A percentile compares a stretch with the other conserved stretches of the same genome.
Evolutionary conservation across 2,797 vertebrate genomes (phyloP).

Genomic region (Sebastes nivosus): DNA sequence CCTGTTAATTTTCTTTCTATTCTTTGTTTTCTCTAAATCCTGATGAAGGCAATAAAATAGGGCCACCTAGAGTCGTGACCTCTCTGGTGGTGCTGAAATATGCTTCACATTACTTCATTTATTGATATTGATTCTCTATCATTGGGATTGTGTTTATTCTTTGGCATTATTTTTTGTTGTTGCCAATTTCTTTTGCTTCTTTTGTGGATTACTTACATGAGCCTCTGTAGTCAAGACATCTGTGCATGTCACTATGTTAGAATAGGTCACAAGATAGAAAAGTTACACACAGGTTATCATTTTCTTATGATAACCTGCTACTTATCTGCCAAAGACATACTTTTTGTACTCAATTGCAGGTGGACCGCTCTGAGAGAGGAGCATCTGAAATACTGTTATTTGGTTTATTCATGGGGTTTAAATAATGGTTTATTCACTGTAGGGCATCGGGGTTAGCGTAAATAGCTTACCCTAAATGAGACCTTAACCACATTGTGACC

Average conservation of each 20-base stretch:
- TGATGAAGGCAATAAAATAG: not conserved
- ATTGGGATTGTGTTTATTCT: not conserved
- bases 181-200: not conserved
- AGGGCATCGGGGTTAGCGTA: conserved; percentile 3
- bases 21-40: not conserved
- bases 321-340: not conserved
- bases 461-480: conserved; percentile 22
- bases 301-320: not conserved
- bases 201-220: not conserved
- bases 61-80: not conserved
- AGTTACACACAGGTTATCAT: not conserved
- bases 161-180: not conserved
- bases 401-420: conserved; percentile 35
- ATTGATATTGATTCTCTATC: not conserved
- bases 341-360: not conserved
- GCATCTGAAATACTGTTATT: not conserved
- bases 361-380: not conserved
- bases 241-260: not conserved
- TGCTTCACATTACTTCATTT: not conserved
- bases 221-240: not conserved
- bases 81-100: not conserved
- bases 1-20: not conserved
- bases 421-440: conserved; percentile 41
- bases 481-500: conserved; percentile 10
- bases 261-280: not conserved